Evolutionary conservation across 1,140 invertebrate genomes (phyloP).

Genomic region (Mycetomoellerius zeteki): DNA sequence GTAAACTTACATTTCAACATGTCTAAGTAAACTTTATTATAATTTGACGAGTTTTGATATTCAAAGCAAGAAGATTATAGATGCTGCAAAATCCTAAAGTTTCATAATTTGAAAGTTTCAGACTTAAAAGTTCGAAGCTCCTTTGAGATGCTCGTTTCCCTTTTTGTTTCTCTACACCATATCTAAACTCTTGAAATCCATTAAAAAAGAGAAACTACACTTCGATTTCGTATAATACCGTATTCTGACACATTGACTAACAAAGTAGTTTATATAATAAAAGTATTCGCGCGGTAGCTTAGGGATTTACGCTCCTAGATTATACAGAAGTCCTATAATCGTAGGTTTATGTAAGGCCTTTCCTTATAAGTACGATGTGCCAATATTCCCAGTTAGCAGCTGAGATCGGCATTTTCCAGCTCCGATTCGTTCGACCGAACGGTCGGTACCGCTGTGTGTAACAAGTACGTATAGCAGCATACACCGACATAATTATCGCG

Average conservation of each 20-base stretch:
- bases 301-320: constrained; percentile 19
- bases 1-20: not conserved
- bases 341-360: constrained; percentile 36
- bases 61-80: constrained; percentile 48
- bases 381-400: constrained; percentile 36
- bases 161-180: constrained; percentile 19
- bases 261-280: constrained; percentile 9
- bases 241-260: constrained; percentile 13
- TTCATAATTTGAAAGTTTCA: constrained; percentile 39
- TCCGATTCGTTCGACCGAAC: constrained; percentile 30
- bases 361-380: constrained; percentile 4
- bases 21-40: constrained; percentile 39
- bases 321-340: constrained; percentile 30
- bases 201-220: not conserved
- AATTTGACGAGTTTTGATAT: constrained; percentile 38
- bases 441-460: constrained; percentile 57
- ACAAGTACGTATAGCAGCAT: constrained; percentile 65
- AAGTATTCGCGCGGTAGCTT: constrained; percentile 20
- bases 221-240: constrained; percentile 1
- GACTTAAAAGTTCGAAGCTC: constrained; percentile 17
- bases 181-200: not conserved
- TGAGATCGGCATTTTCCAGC: constrained; percentile 52
- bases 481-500: constrained; percentile 73
- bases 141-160: constrained; percentile 5
- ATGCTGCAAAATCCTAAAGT: constrained; percentile 44